Base-by-base conservation (phyloP, 2,113 vertebrate species). In the Cryptotis parvus region DNA sequence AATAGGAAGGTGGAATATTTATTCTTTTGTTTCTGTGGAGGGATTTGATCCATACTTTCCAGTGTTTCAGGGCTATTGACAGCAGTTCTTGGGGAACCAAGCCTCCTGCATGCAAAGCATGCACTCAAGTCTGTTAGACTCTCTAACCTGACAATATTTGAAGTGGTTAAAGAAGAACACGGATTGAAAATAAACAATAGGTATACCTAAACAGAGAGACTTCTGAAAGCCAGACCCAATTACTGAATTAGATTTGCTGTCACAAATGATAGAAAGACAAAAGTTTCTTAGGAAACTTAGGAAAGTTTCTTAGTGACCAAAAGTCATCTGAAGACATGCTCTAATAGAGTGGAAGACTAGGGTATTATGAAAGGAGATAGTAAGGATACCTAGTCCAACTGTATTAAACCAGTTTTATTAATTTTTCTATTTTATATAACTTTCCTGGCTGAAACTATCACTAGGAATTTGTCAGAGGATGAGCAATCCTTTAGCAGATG, bases 401-500 rank as follows among this genome's bases (percentile, higher is more conserved):
- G 80, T 61, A 49, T 10, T 29, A 33, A 93, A 37, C 84, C 33
- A 49, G 63, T 81, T n/a, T 35, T 31, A 80, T 49, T 49, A 49
- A 49, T 49, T 49, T 49, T 49, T 89, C 84, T 66, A 43, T 33
- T 93, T 74, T 82, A 72, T 37, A 20, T 45, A 81, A 84, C 29
- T 88, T 91, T 77, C 27, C 41, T 91, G 35, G 16, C 9, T 84
- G 31, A 75, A 91, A 84, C 66, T 75, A 55, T 27, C 24, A 78
- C 7, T 31, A 84, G 29, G 66, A 49, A 66, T 87, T 70, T 81
- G 27, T 77, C 76, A 69, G 78, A 52, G 26, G 18, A 35, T 82
- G 18, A 90, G 4, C 52, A 68, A 1, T 65, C 27, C 72, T 29
- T 66, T 29, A 35, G 43, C 69, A 73, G 35, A 87, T 76, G 3